Conservation (phyloP, 2,113 vertebrate species). For the Synchiropus splendidus region DNA sequence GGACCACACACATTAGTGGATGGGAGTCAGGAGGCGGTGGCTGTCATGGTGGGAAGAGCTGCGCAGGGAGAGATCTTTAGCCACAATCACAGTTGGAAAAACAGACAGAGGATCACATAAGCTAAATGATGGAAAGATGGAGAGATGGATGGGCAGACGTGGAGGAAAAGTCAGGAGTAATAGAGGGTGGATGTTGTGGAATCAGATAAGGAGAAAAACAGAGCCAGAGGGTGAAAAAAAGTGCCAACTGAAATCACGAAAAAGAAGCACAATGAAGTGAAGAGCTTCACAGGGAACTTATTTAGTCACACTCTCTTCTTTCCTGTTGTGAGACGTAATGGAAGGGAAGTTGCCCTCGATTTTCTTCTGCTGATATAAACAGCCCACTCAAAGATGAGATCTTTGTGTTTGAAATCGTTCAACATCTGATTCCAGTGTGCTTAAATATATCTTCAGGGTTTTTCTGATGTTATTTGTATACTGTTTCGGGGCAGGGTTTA, state of each 20-base stretch:
- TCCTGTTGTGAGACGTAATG: conserved; percentile 15
- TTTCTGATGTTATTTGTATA: too few relatives aligned
- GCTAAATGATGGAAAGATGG: conserved; percentile 42
- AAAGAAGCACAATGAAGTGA: conserved; percentile 32
- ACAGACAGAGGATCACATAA: conserved; percentile 33
- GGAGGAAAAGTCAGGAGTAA: conserved; percentile 9
- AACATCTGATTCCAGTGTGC: too few relatives aligned
- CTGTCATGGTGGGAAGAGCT: conserved; percentile 8
- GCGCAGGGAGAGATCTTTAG: conserved; percentile 5
- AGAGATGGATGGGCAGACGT: conserved; percentile 5
- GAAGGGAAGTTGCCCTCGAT: conserved; percentile 11
- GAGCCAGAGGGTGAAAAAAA: conserved; percentile 13
- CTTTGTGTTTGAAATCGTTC: too few relatives aligned
- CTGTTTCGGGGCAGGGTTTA: too few relatives aligned
- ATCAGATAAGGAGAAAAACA: conserved; percentile 30
- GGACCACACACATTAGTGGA: conserved; percentile 52
- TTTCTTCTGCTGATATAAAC: too few relatives aligned
- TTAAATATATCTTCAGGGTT: too few relatives aligned
- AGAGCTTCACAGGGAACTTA: conserved; percentile 36
- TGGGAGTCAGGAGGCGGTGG: conserved; percentile 20
- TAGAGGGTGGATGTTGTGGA: conserved; percentile 5
- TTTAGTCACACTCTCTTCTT: conserved; percentile 19
- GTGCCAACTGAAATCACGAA: conserved; percentile 37
- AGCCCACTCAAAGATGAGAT: too few relatives aligned
- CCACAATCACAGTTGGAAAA: conserved; percentile 50